Evolutionary conservation across 2,113 vertebrate genomes (phyloP), one percentile per base, ranked within the genome.

Genomic region (Oenanthe melanoleuca): DNA sequence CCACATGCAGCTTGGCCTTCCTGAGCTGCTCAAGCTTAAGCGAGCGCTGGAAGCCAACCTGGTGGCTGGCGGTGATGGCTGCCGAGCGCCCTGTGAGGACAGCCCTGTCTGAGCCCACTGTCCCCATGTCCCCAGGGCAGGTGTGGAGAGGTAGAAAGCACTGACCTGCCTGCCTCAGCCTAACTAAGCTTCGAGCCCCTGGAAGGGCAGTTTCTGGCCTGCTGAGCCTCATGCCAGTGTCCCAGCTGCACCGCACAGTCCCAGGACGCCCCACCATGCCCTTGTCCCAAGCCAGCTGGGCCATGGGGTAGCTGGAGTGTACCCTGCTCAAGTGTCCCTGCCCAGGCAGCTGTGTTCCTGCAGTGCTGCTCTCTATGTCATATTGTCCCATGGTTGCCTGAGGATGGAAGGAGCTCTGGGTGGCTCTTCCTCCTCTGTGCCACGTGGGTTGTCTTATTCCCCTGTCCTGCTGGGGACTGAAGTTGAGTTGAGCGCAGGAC

Each of bases 1-100:
- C 98, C 95, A 98, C 98, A 7, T 97, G 88, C 5, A 92, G 91
- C 94, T 97, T 99, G 88, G 98, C 98, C n/a, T 93, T 97, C 95
- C 89, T 98, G 77, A 99, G 93, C 73, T 93, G 97, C 92, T 98
- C 97, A 19, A 93, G 93, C 77, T 96, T 93, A 40, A 98, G 96
- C 1, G 45, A 83, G 34, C 0, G 15, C 53, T 47, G 34, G 21
- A 13, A 19, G 70, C 70, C 45, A 33, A 3, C 24, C 17, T 19
- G 45, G 14, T 26, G 47, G 53, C 34, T 33, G 12, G 3, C 31
- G 47, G 38, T 47, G 55, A n/a, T 63, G 13, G 18, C 34, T 80
- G 52, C 33, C 5, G 38, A 69, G 8, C 24, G 63, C 40, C 55
- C 55, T 82, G n/a, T 31, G 21, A 66, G 21, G 45, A 80, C 45